Conservation (phyloP, 2,888 invertebrate genomes). For the Cryptosula pallasiana region DNA sequence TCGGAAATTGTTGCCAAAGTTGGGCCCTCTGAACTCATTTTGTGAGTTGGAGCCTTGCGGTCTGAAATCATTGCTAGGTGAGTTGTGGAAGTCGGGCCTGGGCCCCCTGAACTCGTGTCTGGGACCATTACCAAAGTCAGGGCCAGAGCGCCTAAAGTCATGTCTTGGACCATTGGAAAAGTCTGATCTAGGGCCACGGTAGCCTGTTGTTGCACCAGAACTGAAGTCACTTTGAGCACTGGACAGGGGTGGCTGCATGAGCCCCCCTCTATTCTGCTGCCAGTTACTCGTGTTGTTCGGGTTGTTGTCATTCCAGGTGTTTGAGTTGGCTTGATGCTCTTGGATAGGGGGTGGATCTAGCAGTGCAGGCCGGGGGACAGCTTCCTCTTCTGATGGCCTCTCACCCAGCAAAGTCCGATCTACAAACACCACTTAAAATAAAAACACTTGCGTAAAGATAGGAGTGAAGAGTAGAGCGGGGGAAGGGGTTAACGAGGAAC, state of each 20-base stretch:
- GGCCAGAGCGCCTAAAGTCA: background rate
- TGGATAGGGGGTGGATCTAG: background rate
- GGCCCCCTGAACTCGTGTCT: background rate
- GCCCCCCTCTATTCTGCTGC: background rate
- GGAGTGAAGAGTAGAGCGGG: no score
- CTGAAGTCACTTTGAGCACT: no score
- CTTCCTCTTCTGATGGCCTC: background rate
- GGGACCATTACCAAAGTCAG: background rate
- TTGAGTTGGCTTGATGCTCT: background rate
- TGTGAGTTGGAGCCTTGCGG: background rate
- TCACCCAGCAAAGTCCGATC: background rate
- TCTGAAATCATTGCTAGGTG: background rate
- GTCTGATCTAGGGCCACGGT: background rate
- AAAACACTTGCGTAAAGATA: no score
- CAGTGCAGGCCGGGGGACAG: background rate
- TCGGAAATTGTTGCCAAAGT: background rate
- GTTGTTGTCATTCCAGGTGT: background rate
- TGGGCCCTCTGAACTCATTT: background rate
- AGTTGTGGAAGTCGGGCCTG: background rate
- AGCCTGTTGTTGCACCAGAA: background rate
- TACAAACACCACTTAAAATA: no score
- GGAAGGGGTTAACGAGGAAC: no score
- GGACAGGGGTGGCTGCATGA: background rate
- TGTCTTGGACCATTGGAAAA: background rate
- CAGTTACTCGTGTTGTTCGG: background rate